Evolutionary conservation across 2,797 vertebrate species (phyloP).

Genomic region (Otus scops): DNA sequence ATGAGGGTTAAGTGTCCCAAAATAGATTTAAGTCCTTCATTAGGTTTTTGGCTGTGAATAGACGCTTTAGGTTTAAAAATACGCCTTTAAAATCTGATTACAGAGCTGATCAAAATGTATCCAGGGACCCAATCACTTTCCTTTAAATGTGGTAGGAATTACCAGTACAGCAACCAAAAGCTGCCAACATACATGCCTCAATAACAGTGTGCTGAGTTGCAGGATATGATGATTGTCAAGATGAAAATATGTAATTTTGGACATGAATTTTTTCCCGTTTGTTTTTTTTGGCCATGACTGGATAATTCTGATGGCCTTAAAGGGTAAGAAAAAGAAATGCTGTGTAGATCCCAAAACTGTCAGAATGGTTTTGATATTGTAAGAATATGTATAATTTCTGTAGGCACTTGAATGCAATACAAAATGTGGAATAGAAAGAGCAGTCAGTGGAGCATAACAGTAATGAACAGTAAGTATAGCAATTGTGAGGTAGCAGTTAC

Average conservation of each 20-base stretch:
- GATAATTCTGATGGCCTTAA: background rate
- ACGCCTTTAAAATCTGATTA: background rate
- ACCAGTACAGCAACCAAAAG: background rate
- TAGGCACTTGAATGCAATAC: background rate
- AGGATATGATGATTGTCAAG: background rate
- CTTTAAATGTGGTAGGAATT: background rate
- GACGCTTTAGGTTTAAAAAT: background rate
- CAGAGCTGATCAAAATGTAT: background rate
- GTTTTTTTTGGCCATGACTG: background rate
- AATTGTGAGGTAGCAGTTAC: background rate
- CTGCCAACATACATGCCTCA: background rate
- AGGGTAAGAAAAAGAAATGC: background rate
- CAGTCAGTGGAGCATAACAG: background rate
- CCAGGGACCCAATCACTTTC: background rate
- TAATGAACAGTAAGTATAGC: background rate
- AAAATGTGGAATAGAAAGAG: background rate
- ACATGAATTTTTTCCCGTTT: background rate
- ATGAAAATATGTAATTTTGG: background rate
- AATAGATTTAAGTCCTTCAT: background rate
- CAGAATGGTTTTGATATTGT: background rate
- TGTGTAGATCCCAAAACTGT: background rate
- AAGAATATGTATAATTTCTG: background rate
- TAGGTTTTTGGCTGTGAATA: background rate
- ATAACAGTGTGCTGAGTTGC: background rate
- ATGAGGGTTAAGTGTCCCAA: background rate